These are phyloP conservation scores for Drosophila paracracens DNA, from an alignment of 2,888 invertebrate genomes.

Conservation along the genomic window DNA sequence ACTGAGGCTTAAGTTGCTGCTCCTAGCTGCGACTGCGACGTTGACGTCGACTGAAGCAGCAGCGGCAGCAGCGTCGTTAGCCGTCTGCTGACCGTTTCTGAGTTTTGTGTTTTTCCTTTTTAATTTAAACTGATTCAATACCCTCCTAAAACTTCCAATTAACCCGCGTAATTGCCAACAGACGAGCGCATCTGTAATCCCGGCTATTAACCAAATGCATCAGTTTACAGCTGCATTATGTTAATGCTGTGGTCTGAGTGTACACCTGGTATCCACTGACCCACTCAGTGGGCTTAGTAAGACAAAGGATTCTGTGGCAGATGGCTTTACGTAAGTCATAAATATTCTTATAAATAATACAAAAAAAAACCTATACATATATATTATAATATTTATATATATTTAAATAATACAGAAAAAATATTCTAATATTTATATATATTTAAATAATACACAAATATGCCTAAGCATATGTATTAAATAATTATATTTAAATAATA, in stretches of 20 bases:
- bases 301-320: not conserved
- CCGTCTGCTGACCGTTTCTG: conserved; percentile 62
- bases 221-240: not conserved
- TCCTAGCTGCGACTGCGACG: conserved; percentile 63
- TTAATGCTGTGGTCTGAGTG: not conserved
- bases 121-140: conserved; percentile 56
- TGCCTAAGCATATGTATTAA: no score
- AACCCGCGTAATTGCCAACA: conserved; percentile 14
- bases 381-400: not conserved
- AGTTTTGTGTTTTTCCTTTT: conserved; percentile 50
- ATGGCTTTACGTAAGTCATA: not conserved
- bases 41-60: conserved; percentile 3
- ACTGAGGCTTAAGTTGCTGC: conserved; percentile 49
- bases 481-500: no score
- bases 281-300: not conserved
- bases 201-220: not conserved
- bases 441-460: no score
- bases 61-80: conserved; percentile 4
- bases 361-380: not conserved
- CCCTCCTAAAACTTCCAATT: conserved; percentile 33
- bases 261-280: not conserved
- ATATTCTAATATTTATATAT: not conserved
- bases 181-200: conserved; percentile 13
- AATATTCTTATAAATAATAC: not conserved
- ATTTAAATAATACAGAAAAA: not conserved